Evolutionary conservation across 2,113 vertebrate genomes (phyloP).

Genomic region (Motacilla tschutschensis): DNA sequence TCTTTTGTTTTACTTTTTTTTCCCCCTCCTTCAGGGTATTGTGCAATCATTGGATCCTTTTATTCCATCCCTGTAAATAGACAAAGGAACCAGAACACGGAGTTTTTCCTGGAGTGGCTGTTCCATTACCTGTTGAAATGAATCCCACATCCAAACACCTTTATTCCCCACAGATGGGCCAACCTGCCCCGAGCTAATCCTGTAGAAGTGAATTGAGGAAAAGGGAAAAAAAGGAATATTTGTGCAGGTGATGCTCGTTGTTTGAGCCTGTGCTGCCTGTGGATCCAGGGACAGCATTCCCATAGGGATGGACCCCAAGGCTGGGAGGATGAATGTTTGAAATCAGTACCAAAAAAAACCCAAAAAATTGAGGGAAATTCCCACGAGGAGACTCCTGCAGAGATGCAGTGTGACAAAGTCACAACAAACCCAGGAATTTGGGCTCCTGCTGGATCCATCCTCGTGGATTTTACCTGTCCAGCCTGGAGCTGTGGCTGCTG

Average conservation of each 20-base stretch:
- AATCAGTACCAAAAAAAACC: background rate
- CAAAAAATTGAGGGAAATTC: background rate
- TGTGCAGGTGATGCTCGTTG: background rate
- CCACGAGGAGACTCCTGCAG: background rate
- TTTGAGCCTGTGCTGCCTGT: background rate
- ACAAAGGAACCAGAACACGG: background rate
- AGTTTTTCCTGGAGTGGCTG: constrained; percentile 8
- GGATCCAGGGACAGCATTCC: background rate
- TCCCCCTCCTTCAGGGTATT: background rate
- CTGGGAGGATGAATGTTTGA: background rate
- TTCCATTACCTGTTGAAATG: background rate
- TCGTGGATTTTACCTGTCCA: background rate
- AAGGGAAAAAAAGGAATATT: background rate
- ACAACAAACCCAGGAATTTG: fast-evolving
- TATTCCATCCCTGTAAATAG: background rate
- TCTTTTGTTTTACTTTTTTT: background rate
- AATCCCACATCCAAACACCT: background rate
- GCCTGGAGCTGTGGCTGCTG: background rate
- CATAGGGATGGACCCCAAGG: background rate
- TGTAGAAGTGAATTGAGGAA: background rate
- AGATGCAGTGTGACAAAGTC: fast-evolving
- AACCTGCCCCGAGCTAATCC: background rate
- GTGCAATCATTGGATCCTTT: constrained; percentile 1
- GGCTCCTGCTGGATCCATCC: background rate
- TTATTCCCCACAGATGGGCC: background rate